phyloP scores from a whole-genome alignment of 2,113 vertebrate genomes.

The Columbina picui region DNA sequence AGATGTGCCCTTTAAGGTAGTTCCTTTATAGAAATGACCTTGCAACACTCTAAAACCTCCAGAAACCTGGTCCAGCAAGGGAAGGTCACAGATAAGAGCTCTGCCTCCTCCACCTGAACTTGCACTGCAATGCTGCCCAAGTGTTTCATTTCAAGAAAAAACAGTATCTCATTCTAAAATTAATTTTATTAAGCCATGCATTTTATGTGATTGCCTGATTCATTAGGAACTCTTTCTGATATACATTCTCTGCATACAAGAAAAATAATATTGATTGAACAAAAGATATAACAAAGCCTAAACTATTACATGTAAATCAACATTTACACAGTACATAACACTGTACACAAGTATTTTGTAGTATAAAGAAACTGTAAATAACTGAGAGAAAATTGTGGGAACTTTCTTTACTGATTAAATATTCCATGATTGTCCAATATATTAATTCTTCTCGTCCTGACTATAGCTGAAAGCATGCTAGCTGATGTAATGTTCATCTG shows the following conservation, averaged over 20 bases:
- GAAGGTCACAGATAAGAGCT: neutral
- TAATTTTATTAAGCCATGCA: neutral
- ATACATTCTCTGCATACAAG: neutral
- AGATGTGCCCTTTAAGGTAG: neutral
- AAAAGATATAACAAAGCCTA: neutral
- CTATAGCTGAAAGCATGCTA: neutral
- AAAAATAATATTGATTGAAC: neutral
- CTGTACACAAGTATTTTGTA: neutral
- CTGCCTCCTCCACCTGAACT: neutral
- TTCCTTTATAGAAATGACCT: neutral
- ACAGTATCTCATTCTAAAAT: neutral
- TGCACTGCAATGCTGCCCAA: rapidly evolving
- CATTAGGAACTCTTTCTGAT: neutral
- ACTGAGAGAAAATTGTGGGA: neutral
- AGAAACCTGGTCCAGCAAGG: neutral
- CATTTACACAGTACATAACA: neutral
- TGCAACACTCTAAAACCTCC: neutral
- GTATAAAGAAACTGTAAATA: neutral
- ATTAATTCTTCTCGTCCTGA: neutral
- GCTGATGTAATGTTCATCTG: neutral
- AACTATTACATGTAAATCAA: neutral
- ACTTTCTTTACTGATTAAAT: neutral
- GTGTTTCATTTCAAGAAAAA: neutral
- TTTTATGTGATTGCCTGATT: neutral
- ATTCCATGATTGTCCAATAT: neutral